Evolutionary conservation across 1,140 invertebrate species (phyloP).

Genomic region (Zeugodacus cucurbitae): DNA sequence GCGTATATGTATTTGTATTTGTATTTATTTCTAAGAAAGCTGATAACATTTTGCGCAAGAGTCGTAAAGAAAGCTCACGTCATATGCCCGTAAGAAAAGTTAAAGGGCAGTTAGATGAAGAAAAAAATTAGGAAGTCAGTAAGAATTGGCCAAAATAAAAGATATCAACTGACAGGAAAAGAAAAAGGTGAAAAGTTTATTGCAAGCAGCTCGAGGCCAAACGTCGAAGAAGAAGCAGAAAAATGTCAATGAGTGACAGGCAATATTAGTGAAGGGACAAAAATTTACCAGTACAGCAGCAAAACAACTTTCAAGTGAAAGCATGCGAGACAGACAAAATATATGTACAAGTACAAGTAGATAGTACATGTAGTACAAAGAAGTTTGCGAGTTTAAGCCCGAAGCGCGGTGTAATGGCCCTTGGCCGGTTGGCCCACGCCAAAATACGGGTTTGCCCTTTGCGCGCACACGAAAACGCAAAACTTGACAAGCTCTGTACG

Average conservation of each 20-base stretch:
- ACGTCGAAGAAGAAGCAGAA: not conserved
- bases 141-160: conserved; percentile 7
- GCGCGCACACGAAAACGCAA: not conserved
- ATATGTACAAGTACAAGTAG: not conserved
- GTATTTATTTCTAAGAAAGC: not conserved
- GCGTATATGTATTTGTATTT: not conserved
- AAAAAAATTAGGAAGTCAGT: not conserved
- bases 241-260: conserved; percentile 25
- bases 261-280: conserved; percentile 26
- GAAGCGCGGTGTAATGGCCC: not conserved
- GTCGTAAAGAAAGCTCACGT: not conserved
- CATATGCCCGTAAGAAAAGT: not conserved
- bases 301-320: conserved; percentile 38
- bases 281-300: not conserved
- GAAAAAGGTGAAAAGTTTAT: conserved; percentile 21
- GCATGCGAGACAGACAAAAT: not conserved
- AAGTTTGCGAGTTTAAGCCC: not conserved
- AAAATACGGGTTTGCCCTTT: conserved; percentile 36
- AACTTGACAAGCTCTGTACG: conserved; percentile 4
- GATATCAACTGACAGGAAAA: not conserved
- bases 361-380: no score
- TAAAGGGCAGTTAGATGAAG: not conserved
- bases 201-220: conserved; percentile 14
- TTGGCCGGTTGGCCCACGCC: not conserved
- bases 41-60: not conserved